phyloP scores from a whole-genome alignment of 2,113 vertebrate species.

The Progne subis region DNA sequence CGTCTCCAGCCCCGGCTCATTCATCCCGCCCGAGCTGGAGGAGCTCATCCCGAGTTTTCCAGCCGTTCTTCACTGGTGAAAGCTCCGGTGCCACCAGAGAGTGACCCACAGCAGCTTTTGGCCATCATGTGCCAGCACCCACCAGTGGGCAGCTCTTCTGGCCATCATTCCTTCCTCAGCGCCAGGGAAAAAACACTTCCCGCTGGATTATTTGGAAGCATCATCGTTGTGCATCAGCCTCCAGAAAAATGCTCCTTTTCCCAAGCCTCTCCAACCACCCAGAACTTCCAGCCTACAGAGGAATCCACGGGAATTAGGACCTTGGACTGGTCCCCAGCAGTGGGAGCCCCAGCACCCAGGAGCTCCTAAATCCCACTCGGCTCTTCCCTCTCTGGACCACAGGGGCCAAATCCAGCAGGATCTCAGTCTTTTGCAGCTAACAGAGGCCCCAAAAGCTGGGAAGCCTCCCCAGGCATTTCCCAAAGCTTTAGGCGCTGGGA shows the following conservation, averaged over 20 bases:
- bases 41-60: background rate
- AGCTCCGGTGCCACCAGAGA: accelerated
- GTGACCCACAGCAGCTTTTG: background rate
- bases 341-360: background rate
- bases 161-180: accelerated
- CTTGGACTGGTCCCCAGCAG: too few species aligned
- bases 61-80: accelerated
- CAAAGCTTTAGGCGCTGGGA: background rate
- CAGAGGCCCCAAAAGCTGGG: background rate
- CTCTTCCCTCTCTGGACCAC: accelerated
- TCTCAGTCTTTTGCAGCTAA: accelerated
- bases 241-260: background rate
- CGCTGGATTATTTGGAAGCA: background rate
- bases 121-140: accelerated
- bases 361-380: accelerated
- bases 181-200: too few species aligned
- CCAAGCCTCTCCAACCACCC: background rate
- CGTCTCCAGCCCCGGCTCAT: background rate
- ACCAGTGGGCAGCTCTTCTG: accelerated
- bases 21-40: background rate
- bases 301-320: too few species aligned
- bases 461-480: background rate
- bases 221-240: accelerated
- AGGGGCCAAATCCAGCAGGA: accelerated
- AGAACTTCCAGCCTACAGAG: background rate